Evolutionary conservation across 1,140 invertebrate species (phyloP).

Genomic region (Drosophila parvula): DNA sequence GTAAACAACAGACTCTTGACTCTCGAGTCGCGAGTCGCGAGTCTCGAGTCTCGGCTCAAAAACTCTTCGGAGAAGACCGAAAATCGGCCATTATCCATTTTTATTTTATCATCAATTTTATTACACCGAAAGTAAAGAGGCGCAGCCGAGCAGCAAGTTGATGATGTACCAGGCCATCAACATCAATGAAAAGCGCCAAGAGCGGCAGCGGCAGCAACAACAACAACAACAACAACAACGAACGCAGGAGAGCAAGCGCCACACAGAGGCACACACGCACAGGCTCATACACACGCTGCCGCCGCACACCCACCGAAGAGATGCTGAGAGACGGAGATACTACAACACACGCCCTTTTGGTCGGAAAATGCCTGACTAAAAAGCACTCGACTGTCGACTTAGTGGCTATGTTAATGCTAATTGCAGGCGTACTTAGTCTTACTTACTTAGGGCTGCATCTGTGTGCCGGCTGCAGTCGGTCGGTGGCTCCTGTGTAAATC

Average conservation of each 20-base stretch:
- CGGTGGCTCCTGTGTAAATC: slow-evolving; percentile 23
- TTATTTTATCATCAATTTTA: slow-evolving; percentile 82
- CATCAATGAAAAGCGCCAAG: slow-evolving; percentile 51
- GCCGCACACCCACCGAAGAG: slow-evolving; percentile 22
- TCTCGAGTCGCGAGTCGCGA: background rate
- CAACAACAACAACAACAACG: slow-evolving; percentile 34
- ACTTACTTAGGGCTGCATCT: slow-evolving; percentile 53
- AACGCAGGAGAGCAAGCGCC: slow-evolving; percentile 19
- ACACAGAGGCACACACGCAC: slow-evolving; percentile 32
- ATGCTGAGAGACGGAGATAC: slow-evolving; percentile 60
- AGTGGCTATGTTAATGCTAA: slow-evolving; percentile 43
- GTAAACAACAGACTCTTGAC: slow-evolving; percentile 48
- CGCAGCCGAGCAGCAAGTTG: slow-evolving; percentile 62
- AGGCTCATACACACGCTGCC: slow-evolving; percentile 4
- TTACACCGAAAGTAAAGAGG: slow-evolving; percentile 76
- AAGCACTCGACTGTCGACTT: slow-evolving; percentile 29
- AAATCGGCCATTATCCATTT: slow-evolving; percentile 79
- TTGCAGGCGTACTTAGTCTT: slow-evolving; percentile 37
- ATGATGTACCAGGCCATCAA: slow-evolving; percentile 61
- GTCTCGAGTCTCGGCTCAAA: slow-evolving; percentile 7
- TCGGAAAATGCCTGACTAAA: slow-evolving; percentile 32
- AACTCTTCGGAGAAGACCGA: slow-evolving; percentile 48
- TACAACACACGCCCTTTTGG: slow-evolving; percentile 78
- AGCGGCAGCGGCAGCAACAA: slow-evolving; percentile 31
- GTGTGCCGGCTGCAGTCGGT: slow-evolving; percentile 23